phyloP scores from a whole-genome alignment of 2,888 invertebrate genomes.

The Griposia aprilina region DNA sequence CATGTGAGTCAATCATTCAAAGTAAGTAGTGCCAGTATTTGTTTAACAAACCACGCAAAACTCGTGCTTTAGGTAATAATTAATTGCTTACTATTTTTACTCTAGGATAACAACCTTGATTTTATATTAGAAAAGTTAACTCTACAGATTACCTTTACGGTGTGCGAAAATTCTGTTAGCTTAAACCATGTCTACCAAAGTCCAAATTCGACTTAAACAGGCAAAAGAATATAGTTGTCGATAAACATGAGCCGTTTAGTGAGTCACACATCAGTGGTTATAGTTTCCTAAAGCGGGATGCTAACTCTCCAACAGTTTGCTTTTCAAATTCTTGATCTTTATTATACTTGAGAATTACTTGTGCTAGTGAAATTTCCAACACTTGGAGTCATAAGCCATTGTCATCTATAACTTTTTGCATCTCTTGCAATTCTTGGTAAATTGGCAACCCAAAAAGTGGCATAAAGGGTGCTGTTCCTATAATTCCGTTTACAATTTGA shows the following conservation, averaged over 20 bases:
- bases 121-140: no score
- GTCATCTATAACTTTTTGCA: background rate
- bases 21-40: no score
- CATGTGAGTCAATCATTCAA: no score
- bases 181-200: constrained; percentile 11
- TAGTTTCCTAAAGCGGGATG: constrained; percentile 27
- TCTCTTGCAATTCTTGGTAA: constrained; percentile 10
- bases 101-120: no score
- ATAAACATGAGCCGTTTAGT: constrained; percentile 5
- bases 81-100: no score
- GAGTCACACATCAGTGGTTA: background rate
- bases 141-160: constrained; percentile 8
- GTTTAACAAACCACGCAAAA: no score
- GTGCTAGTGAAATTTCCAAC: background rate
- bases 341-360: background rate
- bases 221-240: background rate
- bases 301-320: constrained; percentile 17
- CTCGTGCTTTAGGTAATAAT: no score
- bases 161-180: constrained; percentile 39
- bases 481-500: constrained; percentile 12
- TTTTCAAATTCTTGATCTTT: background rate
- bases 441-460: constrained; percentile 39
- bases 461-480: constrained; percentile 41
- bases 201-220: background rate
- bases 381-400: background rate